A percentile compares a stretch with the other conserved stretches of the same genome.
Conservation (phyloP, 2,113 vertebrate genomes). For the Pelusios castaneus region DNA sequence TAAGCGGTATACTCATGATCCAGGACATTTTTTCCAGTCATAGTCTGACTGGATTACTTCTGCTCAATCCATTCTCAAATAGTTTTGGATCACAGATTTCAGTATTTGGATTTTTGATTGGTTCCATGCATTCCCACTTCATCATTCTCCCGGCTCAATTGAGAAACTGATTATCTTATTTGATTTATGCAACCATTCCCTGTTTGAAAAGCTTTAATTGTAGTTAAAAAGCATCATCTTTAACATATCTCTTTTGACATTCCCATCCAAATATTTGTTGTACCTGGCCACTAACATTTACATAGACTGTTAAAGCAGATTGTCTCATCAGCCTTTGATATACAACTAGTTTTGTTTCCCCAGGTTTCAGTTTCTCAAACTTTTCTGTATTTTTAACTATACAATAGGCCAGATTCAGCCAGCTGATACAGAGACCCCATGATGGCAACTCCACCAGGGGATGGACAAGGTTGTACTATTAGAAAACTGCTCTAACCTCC, state of each 20-base stretch:
- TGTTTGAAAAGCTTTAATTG: slow-evolving; percentile 10
- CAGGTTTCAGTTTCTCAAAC: not conserved
- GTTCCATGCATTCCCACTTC: not conserved
- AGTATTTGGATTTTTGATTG: not conserved
- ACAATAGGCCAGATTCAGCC: not conserved
- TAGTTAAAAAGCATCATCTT: slow-evolving; percentile 16
- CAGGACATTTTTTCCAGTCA: not conserved
- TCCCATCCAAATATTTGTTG: slow-evolving; percentile 23
- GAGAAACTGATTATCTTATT: not conserved
- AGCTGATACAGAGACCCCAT: not conserved
- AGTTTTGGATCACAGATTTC: not conserved
- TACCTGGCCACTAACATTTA: slow-evolving; percentile 45
- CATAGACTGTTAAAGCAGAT: slow-evolving; percentile 26
- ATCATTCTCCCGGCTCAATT: not conserved
- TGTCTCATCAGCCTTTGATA: slow-evolving; percentile 33
- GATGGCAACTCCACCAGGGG: not conserved
- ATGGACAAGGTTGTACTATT: not conserved
- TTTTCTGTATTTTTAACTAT: not conserved
- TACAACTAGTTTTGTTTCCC: not conserved
- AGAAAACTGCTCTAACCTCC: not conserved
- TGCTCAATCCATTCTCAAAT: not conserved
- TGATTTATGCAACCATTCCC: slow-evolving; percentile 8
- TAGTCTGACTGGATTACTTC: not conserved
- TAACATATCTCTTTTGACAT: not conserved
- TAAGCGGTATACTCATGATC: not conserved